Base-by-base conservation (phyloP, 2,797 vertebrate species). In the Stomatorhinus walkeri region DNA sequence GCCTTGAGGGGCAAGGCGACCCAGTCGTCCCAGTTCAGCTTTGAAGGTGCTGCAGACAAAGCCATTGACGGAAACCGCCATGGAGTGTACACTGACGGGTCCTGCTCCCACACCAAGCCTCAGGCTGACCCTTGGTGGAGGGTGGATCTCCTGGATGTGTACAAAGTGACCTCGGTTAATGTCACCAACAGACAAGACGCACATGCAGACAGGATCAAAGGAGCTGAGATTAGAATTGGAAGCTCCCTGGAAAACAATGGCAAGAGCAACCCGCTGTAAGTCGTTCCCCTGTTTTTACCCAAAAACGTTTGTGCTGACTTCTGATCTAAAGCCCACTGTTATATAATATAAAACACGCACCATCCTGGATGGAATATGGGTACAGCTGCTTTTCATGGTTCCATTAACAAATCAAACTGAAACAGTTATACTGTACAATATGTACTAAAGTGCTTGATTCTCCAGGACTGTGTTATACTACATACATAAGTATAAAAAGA, bases 121-220 rank as follows among this genome's bases (percentile, higher is more conserved):
- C 22, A 88, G 46, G 28, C 54, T 22, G n/a, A 87, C 32, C 87
- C 89, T 54, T 89, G 89, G 89, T 89, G 89, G 89, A 88, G 89
- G 48, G 36, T 90, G 22, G 89, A 90, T 87, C 89, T 90, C 46
- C 36, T 86, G 79, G 19, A 46, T 54, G 56, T 68, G 10, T 43
- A 87, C 49, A 88, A 0, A 85, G 87, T 90, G 28, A 49, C 24
- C 59, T 52, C n/a, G 43, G 87, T 90, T 24, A 68, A n/a, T 81
- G 59, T 90, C 61, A 79, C 61, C 6, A 90, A 88, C 24, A 84
- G 89, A 89, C 54, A 22, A 9, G 89, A 89, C 28, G 24, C 40
- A 9, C 54, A 59, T 32, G 24, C 16, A 4, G 56, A 88, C 16
- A 48, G 87, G 43, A 49, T 89, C 72, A 72, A 85, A 24, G 87